Evolutionary conservation across 2,888 invertebrate genomes (phyloP), one percentile per base, ranked within the genome.

Genomic region (Dynastes maya): DNA sequence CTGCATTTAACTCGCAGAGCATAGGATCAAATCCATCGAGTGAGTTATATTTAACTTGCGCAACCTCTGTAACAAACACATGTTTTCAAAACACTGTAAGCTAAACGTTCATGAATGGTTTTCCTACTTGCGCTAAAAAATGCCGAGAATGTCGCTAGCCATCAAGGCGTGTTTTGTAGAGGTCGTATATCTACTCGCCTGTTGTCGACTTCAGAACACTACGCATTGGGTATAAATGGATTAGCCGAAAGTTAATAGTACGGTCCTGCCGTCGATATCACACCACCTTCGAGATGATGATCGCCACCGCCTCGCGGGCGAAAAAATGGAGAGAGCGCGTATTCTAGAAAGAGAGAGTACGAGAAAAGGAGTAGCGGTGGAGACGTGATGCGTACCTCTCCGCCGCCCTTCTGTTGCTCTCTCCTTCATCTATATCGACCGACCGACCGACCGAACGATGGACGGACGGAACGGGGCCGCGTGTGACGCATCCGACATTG

Each of bases 401-500:
- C 37, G n/a, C 67, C 29, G 45, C 40, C 40, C 55, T 32, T 76
- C 67, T 6, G 16, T 53, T 29, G 16, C 53, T 67, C 68, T 58
- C 22, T 61, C 61, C 61, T 45, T 72, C 72, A 61, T 61, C 11
- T 72, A 72, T 72, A 72, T 72, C 71, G 71, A 76, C 64, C 76
- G 76, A 76, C 11, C 51, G 51, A 45, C 45, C 45, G 45, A 45
- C 8, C 45, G 45, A 45, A 53, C 64, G 65, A 65, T 55, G 65
- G 65, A 76, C 51, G 75, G 75, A 76, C 76, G 76, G 65, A 76
- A 67, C 71, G 77, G 70, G 70, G 63, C 79, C 74, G 74, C 70
- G 77, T 82, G 83, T 82, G 82, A 82, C 82, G 82, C 83, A 81
- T 82, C 78, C 79, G 76, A 90, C 90, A 90, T 90, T 92, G 92